A percentile compares a stretch with the other conserved stretches of the same genome.
phyloP scores from a whole-genome alignment of 1,140 invertebrate species.

The Drosophila murphyi region DNA sequence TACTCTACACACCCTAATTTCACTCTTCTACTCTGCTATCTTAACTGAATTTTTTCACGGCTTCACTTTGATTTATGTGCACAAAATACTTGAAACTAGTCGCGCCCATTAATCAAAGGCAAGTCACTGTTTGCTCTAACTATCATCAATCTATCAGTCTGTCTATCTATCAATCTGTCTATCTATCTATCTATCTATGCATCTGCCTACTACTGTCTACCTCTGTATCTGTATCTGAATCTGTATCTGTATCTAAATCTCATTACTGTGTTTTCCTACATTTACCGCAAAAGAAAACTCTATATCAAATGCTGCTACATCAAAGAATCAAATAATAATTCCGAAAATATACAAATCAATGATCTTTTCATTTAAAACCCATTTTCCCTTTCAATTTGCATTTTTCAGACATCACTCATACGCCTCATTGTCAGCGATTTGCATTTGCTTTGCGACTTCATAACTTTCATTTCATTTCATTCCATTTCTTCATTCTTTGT shows the following conservation, averaged over 20 bases:
- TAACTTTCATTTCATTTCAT: slow-evolving; percentile 65
- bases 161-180: slow-evolving; percentile 36
- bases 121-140: slow-evolving; percentile 53
- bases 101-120: slow-evolving; percentile 73
- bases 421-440: slow-evolving; percentile 74
- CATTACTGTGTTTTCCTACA: slow-evolving; percentile 62
- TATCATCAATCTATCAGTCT: slow-evolving; percentile 37
- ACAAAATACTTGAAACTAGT: slow-evolving; percentile 77
- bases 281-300: slow-evolving; percentile 71
- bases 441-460: slow-evolving; percentile 51
- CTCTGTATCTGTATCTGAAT: slow-evolving; percentile 28
- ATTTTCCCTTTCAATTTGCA: slow-evolving; percentile 64
- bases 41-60: slow-evolving; percentile 48
- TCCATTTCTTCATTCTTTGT: slow-evolving; percentile 74
- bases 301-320: slow-evolving; percentile 81
- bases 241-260: slow-evolving; percentile 53
- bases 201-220: slow-evolving; percentile 18
- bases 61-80: slow-evolving; percentile 72
- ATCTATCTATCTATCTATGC: slow-evolving; percentile 27
- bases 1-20: slow-evolving; percentile 38
- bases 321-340: slow-evolving; percentile 84
- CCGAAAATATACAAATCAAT: slow-evolving; percentile 63
- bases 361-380: slow-evolving; percentile 52
- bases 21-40: slow-evolving; percentile 32
- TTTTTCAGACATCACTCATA: slow-evolving; percentile 66